Conservation (phyloP, 2,797 vertebrate species). For the Antennarius maculatus region DNA sequence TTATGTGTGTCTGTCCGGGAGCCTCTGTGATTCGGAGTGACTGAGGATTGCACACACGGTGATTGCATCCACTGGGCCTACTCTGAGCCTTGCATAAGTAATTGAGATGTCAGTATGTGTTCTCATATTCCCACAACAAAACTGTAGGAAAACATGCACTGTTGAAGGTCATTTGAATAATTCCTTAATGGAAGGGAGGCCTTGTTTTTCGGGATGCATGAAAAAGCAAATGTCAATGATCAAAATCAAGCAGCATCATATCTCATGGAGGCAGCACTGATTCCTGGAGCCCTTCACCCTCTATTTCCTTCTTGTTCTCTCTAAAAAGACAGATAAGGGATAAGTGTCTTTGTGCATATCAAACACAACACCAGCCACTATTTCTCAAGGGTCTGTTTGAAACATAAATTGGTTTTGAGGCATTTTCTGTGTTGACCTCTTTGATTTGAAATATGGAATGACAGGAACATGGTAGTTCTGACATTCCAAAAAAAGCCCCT, state of each 20-base stretch:
- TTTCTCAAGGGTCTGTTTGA: constrained; percentile 81
- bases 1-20: constrained; percentile 83
- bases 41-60: constrained; percentile 81
- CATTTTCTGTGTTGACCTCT: constrained; percentile 78
- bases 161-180: constrained; percentile 86
- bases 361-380: constrained; percentile 72
- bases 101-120: constrained; percentile 85
- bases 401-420: constrained; percentile 84
- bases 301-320: constrained; percentile 65
- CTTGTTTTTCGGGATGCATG: constrained; percentile 81
- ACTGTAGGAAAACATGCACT: constrained; percentile 82
- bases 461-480: constrained; percentile 75
- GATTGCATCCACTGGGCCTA: constrained; percentile 84
- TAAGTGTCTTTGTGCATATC: constrained; percentile 84
- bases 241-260: constrained; percentile 83
- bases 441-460: constrained; percentile 80
- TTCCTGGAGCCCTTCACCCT: constrained; percentile 78
- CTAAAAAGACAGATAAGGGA: constrained; percentile 80
- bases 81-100: constrained; percentile 84
- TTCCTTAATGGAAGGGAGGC: constrained; percentile 82
- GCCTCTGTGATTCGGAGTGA: constrained; percentile 81
- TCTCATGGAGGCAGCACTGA: constrained; percentile 76
- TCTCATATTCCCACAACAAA: constrained; percentile 83
- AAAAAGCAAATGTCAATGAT: constrained; percentile 86
- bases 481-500: constrained; percentile 54